Percentiles rank a stretch among this genome's conserved stretches.
phyloP scores from a whole-genome alignment of 1,140 invertebrate species.

The Campodea augens region DNA sequence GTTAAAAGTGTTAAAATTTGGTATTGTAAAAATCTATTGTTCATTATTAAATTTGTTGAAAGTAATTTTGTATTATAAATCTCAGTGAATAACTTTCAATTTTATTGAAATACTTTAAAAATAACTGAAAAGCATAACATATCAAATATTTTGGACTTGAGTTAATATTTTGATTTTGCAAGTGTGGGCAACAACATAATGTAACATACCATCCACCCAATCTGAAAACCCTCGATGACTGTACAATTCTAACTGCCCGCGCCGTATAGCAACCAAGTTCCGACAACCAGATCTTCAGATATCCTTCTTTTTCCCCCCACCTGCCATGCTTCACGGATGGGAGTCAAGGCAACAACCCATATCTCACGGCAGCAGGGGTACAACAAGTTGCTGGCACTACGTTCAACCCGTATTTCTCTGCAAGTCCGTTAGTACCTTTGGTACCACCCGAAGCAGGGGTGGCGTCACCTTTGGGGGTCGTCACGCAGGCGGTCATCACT shows the following conservation, averaged over 20 bases:
- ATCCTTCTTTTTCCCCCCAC: neutral
- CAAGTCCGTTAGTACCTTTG: slow-evolving; percentile 69
- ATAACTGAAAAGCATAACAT: too few relatives aligned
- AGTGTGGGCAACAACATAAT: too few relatives aligned
- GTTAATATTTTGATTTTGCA: too few relatives aligned
- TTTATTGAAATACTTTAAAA: too few relatives aligned
- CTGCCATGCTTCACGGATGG: neutral
- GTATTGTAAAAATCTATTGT: too few relatives aligned
- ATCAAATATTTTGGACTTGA: too few relatives aligned
- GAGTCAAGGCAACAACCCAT: slow-evolving; percentile 76
- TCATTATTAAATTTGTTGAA: too few relatives aligned
- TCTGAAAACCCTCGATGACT: too few relatives aligned
- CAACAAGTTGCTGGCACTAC: slow-evolving; percentile 60
- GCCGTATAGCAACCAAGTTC: neutral
- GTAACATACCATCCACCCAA: too few relatives aligned
- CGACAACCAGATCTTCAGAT: slow-evolving; percentile 2
- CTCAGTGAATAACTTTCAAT: too few relatives aligned
- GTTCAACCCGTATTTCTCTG: slow-evolving; percentile 71
- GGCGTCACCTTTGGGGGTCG: slow-evolving; percentile 44
- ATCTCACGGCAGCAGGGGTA: slow-evolving; percentile 70
- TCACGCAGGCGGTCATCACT: slow-evolving; percentile 62
- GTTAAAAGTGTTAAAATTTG: too few relatives aligned
- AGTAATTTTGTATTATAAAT: too few relatives aligned
- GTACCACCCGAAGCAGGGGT: slow-evolving; percentile 52
- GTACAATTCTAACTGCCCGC: neutral